phyloP scores from a whole-genome alignment of 2,888 invertebrate species.

The Euzetes globulus region DNA sequence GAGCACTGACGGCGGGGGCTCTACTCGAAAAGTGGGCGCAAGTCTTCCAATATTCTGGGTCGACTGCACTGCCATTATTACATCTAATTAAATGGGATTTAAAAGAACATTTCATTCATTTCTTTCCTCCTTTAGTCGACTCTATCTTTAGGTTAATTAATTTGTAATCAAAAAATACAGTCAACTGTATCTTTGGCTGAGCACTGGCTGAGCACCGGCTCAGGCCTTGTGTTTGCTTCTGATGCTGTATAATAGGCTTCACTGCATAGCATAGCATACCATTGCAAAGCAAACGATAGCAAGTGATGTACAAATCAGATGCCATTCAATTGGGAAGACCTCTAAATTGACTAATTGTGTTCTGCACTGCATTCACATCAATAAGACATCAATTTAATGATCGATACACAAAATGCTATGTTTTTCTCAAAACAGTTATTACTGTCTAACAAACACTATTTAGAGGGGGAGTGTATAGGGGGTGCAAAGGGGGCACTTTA shows the following conservation, averaged over 20 bases:
- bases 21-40: neutral
- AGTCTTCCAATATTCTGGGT: neutral
- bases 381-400: neutral
- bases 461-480: neutral
- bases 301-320: neutral
- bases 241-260: neutral
- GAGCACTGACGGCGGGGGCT: conserved; percentile 12
- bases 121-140: neutral
- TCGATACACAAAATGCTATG: neutral
- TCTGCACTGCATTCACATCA: neutral
- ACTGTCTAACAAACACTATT: neutral
- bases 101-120: neutral
- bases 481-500: too few relatives aligned
- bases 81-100: conserved; percentile 1
- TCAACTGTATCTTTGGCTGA: neutral
- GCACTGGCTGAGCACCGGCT: neutral
- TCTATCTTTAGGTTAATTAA: conserved; percentile 10
- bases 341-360: neutral
- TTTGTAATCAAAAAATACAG: conserved; percentile 3
- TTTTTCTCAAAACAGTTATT: neutral
- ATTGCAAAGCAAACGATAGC: neutral
- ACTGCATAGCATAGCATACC: neutral
- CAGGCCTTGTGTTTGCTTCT: neutral
- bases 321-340: neutral
- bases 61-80: neutral